phyloP scores from a whole-genome alignment of 2,888 invertebrate species.

The Panzeria rudis region DNA sequence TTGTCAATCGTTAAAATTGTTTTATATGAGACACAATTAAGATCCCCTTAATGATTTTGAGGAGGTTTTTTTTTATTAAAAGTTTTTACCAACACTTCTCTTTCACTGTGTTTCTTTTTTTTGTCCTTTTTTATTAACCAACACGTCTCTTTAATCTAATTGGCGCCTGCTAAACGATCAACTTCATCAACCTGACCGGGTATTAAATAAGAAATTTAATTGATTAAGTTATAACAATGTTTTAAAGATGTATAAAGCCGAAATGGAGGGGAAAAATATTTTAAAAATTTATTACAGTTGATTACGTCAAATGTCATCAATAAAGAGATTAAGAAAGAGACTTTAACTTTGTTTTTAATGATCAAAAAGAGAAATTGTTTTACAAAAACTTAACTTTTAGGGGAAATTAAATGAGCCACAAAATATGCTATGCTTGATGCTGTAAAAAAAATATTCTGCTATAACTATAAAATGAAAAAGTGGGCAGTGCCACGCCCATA shows the following conservation, averaged over 20 bases:
- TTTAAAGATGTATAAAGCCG: background rate
- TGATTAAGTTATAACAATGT: constrained; percentile 49
- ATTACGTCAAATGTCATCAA: constrained; percentile 27
- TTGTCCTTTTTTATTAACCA: constrained; percentile 4
- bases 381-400: too few relatives aligned
- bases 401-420: too few relatives aligned
- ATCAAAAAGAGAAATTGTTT: background rate
- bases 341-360: background rate
- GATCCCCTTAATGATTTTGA: constrained; percentile 47
- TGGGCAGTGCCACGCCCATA: too few relatives aligned
- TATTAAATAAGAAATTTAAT: constrained; percentile 31
- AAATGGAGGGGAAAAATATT: background rate
- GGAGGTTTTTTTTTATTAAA: background rate
- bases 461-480: too few relatives aligned
- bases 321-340: constrained; percentile 28
- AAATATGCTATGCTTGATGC: too few relatives aligned
- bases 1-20: constrained; percentile 64
- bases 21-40: constrained; percentile 54
- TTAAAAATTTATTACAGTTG: background rate
- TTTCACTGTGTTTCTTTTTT: background rate
- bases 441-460: too few relatives aligned
- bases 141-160: constrained; percentile 54
- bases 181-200: background rate
- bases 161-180: constrained; percentile 55
- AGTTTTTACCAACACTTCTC: background rate